phyloP scores from a whole-genome alignment of 30 jellyfish, hydroid and myxozoan genomes.

The Nemopilema nomurai region DNA sequence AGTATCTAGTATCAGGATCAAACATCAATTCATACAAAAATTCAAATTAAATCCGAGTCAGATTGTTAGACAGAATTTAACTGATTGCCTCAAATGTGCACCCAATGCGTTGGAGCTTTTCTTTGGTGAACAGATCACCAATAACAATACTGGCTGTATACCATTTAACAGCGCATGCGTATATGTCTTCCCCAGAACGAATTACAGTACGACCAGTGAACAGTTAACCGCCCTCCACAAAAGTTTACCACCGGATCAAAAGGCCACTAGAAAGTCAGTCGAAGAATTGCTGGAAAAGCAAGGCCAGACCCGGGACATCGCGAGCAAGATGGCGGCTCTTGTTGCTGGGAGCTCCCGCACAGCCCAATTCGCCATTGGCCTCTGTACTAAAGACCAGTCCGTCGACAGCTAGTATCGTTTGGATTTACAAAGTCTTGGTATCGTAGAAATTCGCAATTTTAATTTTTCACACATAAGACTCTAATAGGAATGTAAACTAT shows the following conservation, averaged over 20 bases:
- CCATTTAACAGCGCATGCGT: neutral
- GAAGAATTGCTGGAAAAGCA: constrained; percentile 8
- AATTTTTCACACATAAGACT: too few species aligned
- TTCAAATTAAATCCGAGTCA: too few species aligned
- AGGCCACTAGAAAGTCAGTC: neutral
- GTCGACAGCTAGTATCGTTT: constrained; percentile 7
- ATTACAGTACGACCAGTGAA: constrained; percentile 10
- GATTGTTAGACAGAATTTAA: too few species aligned
- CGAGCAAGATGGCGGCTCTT: constrained; percentile 15
- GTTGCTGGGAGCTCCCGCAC: constrained; percentile 6
- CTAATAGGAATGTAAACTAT: too few species aligned
- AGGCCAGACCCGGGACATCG: constrained; percentile 18
- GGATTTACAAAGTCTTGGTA: too few species aligned
- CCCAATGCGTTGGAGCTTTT: too few species aligned
- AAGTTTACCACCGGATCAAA: constrained; percentile 12
- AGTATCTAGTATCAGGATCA: too few species aligned
- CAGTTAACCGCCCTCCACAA: constrained; percentile 3
- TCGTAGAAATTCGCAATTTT: too few species aligned
- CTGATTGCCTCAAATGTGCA: too few species aligned
- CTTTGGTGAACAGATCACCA: too few species aligned
- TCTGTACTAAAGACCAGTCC: constrained; percentile 26
- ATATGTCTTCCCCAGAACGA: constrained; percentile 2
- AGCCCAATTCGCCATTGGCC: constrained; percentile 10
- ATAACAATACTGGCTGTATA: too few species aligned
- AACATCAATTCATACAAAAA: too few species aligned